Percentiles rank a stretch among this genome's conserved stretches.
phyloP scores from a whole-genome alignment of 2,888 invertebrate genomes.

The Branchinecta sandiegonensis region DNA sequence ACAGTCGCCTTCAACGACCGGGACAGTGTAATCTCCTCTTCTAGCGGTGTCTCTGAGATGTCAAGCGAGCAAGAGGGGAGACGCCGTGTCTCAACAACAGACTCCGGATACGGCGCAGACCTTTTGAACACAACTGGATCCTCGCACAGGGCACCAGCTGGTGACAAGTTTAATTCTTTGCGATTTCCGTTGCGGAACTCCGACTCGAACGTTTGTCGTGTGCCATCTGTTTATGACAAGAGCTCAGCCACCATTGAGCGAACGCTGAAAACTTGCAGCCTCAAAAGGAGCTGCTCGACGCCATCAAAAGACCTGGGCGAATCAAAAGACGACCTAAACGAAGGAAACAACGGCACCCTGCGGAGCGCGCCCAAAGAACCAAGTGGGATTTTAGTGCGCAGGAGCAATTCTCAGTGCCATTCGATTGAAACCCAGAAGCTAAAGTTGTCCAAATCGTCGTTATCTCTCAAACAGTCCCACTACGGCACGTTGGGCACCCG shows the following conservation, averaged over 20 bases:
- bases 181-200: neutral
- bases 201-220: neutral
- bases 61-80: neutral
- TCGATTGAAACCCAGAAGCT: neutral
- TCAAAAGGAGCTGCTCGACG: neutral
- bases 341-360: neutral
- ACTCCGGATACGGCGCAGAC: neutral
- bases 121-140: constrained; percentile 1
- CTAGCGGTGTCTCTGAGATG: constrained; percentile 8
- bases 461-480: neutral
- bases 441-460: neutral
- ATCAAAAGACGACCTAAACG: neutral
- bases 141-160: neutral
- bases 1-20: constrained; percentile 1
- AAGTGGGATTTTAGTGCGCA: neutral
- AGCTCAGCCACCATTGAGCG: neutral
- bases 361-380: neutral
- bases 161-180: constrained; percentile 12
- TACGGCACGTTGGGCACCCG: neutral
- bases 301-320: constrained; percentile 2
- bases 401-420: constrained; percentile 5
- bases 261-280: neutral
- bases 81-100: constrained; percentile 15
- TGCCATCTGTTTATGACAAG: constrained; percentile 11
- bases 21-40: constrained; percentile 1